Evolutionary conservation across 2,113 vertebrate species (phyloP), one percentile per base, ranked within the genome.

Genomic region (Microcebus murinus): DNA sequence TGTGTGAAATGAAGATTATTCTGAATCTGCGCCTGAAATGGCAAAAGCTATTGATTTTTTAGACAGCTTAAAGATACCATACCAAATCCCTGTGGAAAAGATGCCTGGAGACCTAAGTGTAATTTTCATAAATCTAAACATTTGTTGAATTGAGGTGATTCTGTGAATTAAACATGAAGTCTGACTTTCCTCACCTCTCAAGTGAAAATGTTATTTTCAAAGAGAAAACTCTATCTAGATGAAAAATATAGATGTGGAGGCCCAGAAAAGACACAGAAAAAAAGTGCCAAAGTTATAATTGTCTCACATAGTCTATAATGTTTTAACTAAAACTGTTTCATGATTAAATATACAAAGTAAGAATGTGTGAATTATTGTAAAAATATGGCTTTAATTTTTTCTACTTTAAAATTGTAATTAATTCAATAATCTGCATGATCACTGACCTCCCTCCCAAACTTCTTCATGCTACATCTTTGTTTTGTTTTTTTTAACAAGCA

Each of bases 31-130:
- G n/a, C 12, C 80, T 87, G 65, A 65, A 96, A 82, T 45, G 85
- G 65, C 21, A 87, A 77, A 92, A 90, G 57, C 45, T 80, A 90
- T 90, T 96, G 87, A 96, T 90, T 97, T 96, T 82, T 27, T 45
- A 86, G 52, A 84, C 15, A 71, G 12, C 20, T 71, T 92, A 71
- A 92, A 82, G 25, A 85, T 63, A 2, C 21, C 6, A 63, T 55
- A 12, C 4, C 13, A 96, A 90, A 67, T 90, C 77, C 17, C 94
- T 50, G 14, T 85, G n/a, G 59, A 79, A 97, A 96, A 87, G 3
- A 84, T 34, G 31, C 25, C n/a, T 94, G 65, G n/a, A 57, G 84
- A 88, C 34, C 4, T 17, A 48, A 83, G 34, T 52, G 18, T 39
- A 93, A 85, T 96, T 95, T 97, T 76, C 55, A 2, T 52, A 79